Evolutionary conservation across 2,113 vertebrate species (phyloP).

Genomic region (Chaetops frenatus): DNA sequence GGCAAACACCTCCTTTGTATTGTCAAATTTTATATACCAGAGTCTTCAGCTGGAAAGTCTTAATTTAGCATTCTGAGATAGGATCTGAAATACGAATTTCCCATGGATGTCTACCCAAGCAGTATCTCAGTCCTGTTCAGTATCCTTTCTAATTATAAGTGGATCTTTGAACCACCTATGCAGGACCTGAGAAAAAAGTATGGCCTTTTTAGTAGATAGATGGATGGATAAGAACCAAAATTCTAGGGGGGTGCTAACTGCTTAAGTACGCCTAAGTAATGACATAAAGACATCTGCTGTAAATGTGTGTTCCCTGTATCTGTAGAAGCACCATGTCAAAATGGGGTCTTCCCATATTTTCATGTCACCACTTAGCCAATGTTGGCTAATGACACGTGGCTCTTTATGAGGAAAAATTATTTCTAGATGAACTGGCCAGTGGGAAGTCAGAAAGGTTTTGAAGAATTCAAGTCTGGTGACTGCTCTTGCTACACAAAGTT

Average conservation of each 20-base stretch:
- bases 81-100: background rate
- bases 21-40: background rate
- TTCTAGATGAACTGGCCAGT: background rate
- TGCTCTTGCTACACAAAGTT: background rate
- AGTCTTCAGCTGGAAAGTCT: background rate
- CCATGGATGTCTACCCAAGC: background rate
- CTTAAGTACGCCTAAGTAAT: background rate
- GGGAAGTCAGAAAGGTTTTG: background rate
- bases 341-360: background rate
- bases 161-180: background rate
- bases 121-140: background rate
- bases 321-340: background rate
- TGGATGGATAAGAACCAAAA: background rate
- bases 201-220: background rate
- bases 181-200: background rate
- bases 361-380: background rate
- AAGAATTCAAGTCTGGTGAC: background rate
- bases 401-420: background rate
- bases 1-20: constrained; percentile 40
- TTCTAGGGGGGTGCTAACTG: background rate
- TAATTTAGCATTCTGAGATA: background rate
- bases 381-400: background rate
- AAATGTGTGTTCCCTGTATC: background rate
- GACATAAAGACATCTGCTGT: background rate
- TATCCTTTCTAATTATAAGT: background rate